These are phyloP conservation scores for Cydia pomonella DNA, from an alignment of 1,140 invertebrate genomes.

Conservation along the genomic window DNA sequence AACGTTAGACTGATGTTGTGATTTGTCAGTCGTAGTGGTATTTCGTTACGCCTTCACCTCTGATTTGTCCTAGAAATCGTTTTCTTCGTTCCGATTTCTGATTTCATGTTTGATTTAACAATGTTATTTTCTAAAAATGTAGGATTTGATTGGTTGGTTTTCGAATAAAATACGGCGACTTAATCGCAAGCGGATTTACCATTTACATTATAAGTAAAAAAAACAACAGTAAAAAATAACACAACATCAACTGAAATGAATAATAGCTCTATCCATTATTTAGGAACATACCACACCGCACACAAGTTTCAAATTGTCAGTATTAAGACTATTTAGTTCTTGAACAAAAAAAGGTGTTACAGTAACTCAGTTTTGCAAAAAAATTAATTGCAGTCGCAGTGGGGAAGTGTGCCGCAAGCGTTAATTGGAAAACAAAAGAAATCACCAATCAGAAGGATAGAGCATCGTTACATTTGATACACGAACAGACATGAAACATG, in stretches of 20 bases:
- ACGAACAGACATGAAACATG: neutral
- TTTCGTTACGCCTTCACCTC: slow-evolving; percentile 25
- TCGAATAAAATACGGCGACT: no score
- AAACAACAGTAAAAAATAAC: neutral
- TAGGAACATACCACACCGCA: neutral
- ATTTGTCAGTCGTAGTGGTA: slow-evolving; percentile 8
- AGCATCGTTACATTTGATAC: neutral
- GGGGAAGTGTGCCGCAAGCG: neutral
- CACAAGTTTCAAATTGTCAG: neutral
- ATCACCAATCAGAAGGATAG: slow-evolving; percentile 14
- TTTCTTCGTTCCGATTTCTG: neutral
- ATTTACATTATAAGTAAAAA: neutral
- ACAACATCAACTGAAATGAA: slow-evolving; percentile 3
- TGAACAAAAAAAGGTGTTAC: slow-evolving; percentile 3
- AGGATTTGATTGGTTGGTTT: neutral
- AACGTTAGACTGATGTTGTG: neutral
- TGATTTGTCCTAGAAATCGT: neutral
- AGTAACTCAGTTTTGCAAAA: neutral
- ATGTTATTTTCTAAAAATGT: neutral
- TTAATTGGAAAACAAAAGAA: slow-evolving; percentile 27
- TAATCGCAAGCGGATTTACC: no score
- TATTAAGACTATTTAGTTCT: slow-evolving; percentile 22
- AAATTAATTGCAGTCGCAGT: slow-evolving; percentile 9
- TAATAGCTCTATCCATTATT: slow-evolving; percentile 8
- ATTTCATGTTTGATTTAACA: neutral